Base-by-base conservation (phyloP, 2,113 vertebrate species). In the Illadopsis cleaveri region DNA sequence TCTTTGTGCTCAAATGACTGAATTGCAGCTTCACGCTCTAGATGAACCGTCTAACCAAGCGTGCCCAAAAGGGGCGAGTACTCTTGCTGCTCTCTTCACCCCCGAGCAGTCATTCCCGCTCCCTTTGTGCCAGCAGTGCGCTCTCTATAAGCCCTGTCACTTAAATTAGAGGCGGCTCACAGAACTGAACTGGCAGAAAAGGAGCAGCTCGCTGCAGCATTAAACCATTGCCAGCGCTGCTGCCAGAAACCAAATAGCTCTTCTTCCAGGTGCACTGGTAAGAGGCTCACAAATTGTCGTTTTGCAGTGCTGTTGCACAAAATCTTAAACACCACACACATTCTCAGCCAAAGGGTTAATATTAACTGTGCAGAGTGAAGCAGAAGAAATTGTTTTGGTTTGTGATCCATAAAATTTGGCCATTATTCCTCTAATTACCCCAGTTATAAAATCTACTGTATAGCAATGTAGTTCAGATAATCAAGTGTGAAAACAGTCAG, bases 231-330 rank as follows among this genome's bases (percentile, higher is more conserved):
- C 66, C 76, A 69, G 62, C 1, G 0, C 77, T 62, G 77, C 68
- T 37, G 42, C 70, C 35, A 22, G 28, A 20, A 31, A 54, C 16
- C 10, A 7, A 71, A 54, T 0, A 65, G 23, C 33, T 42, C 53
- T 56, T 76, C 75, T 82, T 42, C 44, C 51, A 35, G 21, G 7
- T 47, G 73, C 1, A 0, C 44, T 23, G 13, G 3, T 27, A 17
- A 37, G 23, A 62, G 37, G 65, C 64, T 57, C 50, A 37, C 35
- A 50, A n/a, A 37, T 28, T 4, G 15, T 30, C 45, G 16, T 53
- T 57, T 16, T 0, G 0, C 30, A 6, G 0, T 14, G 40, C 70
- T 8, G 6, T 47, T 27, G 35, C 27, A 31, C 42, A 30, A 33
- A 57, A 62, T 30, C 61, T 64, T 40, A 12, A 57, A 20, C 7